Base-by-base conservation (phyloP, 2,888 invertebrate genomes). In the Drosophila greeni region DNA sequence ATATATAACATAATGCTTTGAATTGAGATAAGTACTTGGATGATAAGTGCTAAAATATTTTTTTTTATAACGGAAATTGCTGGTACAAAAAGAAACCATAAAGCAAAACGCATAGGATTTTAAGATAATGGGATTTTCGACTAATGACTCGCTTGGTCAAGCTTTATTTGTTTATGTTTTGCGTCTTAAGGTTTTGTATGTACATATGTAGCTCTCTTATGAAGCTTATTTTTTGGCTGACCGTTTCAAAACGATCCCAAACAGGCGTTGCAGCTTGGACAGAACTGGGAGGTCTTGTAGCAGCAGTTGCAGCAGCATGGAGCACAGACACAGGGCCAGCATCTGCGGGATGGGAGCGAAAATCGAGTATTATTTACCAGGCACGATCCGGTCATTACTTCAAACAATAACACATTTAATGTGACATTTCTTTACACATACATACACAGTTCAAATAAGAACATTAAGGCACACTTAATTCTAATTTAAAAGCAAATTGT, bases 261-360 rank as follows among this genome's bases (percentile, higher is more conserved):
- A 37, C 66, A 48, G 12, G 60, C 66, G 4, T 84, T 84, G 24
- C 78, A 84, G 34, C 76, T 82, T 39, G 76, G 76, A 36, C 80
- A 79, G 37, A 51, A 61, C n/a, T 76, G 85, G 16, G 53, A 59
- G 33, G 72, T 74, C 14, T 54, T 52, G 29, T 82, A 73, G 67
- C 64, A 55, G 9, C 76, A 83, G 34, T 73, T 68, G 70, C 70
- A 86, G 65, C 70, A 72, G 43, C 70, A 81, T 5, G 66, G 86
- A 59, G 55, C 33, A 29, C 66, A 76, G 40, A 74, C 72, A 66
- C 72, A 86, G 16, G 61, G 86, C 75, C 65, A 78, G 70, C 64
- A 72, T 0, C 72, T 83, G 51, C 6, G 0, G 20, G 23, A 45
- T 9, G 11, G 2, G 18, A 11, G 26, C 14, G 2, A 29, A 7